Conservation (phyloP, 2,888 invertebrate species). For the Sclerodermus sp. region DNA sequence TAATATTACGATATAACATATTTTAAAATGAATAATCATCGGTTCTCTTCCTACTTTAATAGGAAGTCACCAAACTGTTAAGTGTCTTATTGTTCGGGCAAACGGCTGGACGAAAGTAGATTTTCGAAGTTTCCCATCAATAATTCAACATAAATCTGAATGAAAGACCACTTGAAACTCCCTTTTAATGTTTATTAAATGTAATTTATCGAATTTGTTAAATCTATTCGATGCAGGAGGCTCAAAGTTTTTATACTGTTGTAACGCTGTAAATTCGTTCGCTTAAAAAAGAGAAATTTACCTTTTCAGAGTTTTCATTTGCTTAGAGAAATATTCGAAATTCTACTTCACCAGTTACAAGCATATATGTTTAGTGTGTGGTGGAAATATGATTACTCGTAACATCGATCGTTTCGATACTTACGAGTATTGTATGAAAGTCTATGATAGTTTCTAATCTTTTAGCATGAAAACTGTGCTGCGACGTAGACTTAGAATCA, state of each 20-base stretch:
- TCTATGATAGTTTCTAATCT: too few relatives aligned
- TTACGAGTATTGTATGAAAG: slow-evolving; percentile 7
- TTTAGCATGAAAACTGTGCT: too few relatives aligned
- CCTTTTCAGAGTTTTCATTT: too few relatives aligned
- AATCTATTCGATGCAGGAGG: too few relatives aligned
- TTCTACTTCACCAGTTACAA: slow-evolving; percentile 29
- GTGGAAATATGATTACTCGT: slow-evolving; percentile 22
- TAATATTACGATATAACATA: slow-evolving; percentile 6
- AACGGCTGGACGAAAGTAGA: slow-evolving; percentile 48
- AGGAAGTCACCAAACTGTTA: slow-evolving; percentile 49
- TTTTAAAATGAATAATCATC: slow-evolving; percentile 17
- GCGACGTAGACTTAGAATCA: too few relatives aligned
- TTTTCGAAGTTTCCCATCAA: slow-evolving; percentile 9
- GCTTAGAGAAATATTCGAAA: slow-evolving; percentile 13
- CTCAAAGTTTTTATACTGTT: too few relatives aligned
- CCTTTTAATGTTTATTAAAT: too few relatives aligned
- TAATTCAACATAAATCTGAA: too few relatives aligned
- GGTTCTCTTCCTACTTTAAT: slow-evolving; percentile 30
- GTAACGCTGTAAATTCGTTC: too few relatives aligned
- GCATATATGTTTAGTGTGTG: slow-evolving; percentile 29
- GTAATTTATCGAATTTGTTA: too few relatives aligned
- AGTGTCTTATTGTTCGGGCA: slow-evolving; percentile 57
- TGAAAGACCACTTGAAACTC: too few relatives aligned
- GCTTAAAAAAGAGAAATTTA: too few relatives aligned
- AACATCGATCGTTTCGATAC: slow-evolving; percentile 11